These are phyloP conservation scores for human (Homo sapiens) DNA, from an alignment of 2,113 vertebrate genomes.

Conservation along the genomic window GRCh38 chrX:36206001-36206500, in stretches of 20 bases:
- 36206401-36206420: not conserved
- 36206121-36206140: not conserved
- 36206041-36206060: constrained; percentile 32
- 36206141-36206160: not conserved
- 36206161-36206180: not conserved
- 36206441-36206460: not conserved
- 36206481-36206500: not conserved
- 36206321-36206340: not conserved
- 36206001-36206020: not conserved
- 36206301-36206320: not conserved
- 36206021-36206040: not conserved
- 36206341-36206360: not conserved
- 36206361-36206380: not conserved
- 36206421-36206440: not conserved
- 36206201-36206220: not conserved
- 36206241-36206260: not conserved
- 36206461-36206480: not conserved
- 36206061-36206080: not conserved
- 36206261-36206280: not conserved
- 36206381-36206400: not conserved
- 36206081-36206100: not conserved
- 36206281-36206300: not conserved
- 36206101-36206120: not conserved
- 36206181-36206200: not conserved
- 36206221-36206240: not conserved